These are phyloP conservation scores for Montipora foliosa DNA, from an alignment of 64 coral and sea anemone species.

Conservation along the genomic window DNA sequence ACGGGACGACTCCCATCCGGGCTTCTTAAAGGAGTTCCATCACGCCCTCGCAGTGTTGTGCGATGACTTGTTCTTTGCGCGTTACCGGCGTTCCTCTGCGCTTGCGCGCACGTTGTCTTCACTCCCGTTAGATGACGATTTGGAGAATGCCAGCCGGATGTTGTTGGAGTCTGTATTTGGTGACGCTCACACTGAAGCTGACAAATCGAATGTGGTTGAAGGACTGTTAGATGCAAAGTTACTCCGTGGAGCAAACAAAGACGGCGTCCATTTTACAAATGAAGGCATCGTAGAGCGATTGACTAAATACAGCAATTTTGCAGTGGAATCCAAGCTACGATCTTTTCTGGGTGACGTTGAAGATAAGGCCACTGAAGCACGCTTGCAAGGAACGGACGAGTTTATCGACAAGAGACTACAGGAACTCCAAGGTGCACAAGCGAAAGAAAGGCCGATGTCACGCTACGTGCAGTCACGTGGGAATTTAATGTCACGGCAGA, in stretches of 20 bases:
- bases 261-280: constrained; percentile 94
- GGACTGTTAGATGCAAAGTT: constrained; percentile 90
- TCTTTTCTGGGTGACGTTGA: constrained; percentile 80
- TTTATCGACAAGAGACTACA: constrained; percentile 83
- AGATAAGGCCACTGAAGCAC: constrained; percentile 71
- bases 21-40: constrained; percentile 98
- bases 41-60: constrained; percentile 89
- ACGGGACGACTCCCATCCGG: constrained; percentile 93
- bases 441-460: constrained; percentile 78
- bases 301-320: constrained; percentile 94
- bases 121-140: constrained; percentile 56
- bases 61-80: constrained; percentile 98
- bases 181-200: constrained; percentile 77
- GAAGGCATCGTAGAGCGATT: constrained; percentile 86
- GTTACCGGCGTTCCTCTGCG: constrained; percentile 89
- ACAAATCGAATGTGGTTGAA: constrained; percentile 80
- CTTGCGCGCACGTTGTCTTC: constrained; percentile 74
- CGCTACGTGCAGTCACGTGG: constrained; percentile 92
- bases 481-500: constrained; percentile 73
- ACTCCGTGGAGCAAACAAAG: constrained; percentile 86
- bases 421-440: constrained; percentile 71
- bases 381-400: constrained; percentile 92
- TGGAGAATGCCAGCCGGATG: constrained; percentile 71
- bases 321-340: constrained; percentile 84
- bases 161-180: constrained; percentile 85